These are phyloP conservation scores for Corbicula japonica DNA, from an alignment of 2,888 invertebrate species.

Conservation along the genomic window DNA sequence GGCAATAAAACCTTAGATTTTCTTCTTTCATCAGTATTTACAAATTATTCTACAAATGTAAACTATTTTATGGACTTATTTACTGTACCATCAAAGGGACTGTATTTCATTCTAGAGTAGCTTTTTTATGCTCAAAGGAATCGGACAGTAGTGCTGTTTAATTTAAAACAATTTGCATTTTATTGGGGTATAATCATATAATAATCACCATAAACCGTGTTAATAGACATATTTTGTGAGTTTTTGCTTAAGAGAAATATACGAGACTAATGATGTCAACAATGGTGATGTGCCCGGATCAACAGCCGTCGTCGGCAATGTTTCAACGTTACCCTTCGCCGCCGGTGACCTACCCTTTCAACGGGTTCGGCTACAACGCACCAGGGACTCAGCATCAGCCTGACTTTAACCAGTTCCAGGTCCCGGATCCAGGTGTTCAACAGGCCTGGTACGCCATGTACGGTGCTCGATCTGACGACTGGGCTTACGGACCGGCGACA, in stretches of 20 bases:
- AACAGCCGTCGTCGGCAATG: constrained; percentile 55
- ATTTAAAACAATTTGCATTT: constrained; percentile 29
- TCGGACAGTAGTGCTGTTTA: constrained; percentile 19
- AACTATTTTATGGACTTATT: constrained; percentile 66
- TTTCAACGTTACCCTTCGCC: constrained; percentile 71
- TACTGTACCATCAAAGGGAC: constrained; percentile 39
- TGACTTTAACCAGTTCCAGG: constrained; percentile 68
- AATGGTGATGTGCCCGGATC: constrained; percentile 71
- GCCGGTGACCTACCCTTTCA: constrained; percentile 63
- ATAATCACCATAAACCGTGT: constrained; percentile 12
- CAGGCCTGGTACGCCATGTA: constrained; percentile 71
- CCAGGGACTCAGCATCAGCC: constrained; percentile 62
- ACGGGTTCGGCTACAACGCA: constrained; percentile 53
- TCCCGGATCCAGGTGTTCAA: constrained; percentile 67
- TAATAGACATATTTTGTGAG: constrained; percentile 14
- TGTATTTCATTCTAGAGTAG: constrained; percentile 39
- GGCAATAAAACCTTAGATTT: constrained; percentile 57
- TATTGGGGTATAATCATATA: constrained; percentile 24
- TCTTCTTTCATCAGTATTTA: constrained; percentile 43
- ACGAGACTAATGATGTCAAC: constrained; percentile 49
- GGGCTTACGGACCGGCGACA: constrained; percentile 68
- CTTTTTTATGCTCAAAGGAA: constrained; percentile 17
- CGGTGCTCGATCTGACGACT: constrained; percentile 74
- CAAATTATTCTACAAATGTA: constrained; percentile 62
- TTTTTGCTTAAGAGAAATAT: constrained; percentile 3